A percentile compares a stretch with the other conserved stretches of the same genome.
These are phyloP conservation scores for Eidolon helvum DNA, from an alignment of 2,113 vertebrate species.

Conservation along the genomic window DNA sequence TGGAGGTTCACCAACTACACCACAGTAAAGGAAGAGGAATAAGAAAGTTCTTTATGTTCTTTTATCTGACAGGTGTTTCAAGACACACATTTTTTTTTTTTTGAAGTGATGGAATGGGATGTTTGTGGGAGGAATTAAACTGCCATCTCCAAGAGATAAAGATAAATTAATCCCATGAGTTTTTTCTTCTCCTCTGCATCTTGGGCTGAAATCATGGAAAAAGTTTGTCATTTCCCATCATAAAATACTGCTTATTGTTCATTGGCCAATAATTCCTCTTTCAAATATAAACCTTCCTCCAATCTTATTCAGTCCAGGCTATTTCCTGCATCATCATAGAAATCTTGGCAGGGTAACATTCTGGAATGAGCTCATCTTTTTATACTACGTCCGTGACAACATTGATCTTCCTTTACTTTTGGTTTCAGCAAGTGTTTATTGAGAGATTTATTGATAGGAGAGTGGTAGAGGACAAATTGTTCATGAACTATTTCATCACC, in stretches of 20 bases:
- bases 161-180: background rate
- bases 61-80: slow-evolving; percentile 1
- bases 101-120: background rate
- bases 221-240: background rate
- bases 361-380: slow-evolving; percentile 25
- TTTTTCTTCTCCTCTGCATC: background rate
- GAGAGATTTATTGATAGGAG: slow-evolving; percentile 10
- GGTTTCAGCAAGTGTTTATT: slow-evolving; percentile 38
- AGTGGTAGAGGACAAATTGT: background rate
- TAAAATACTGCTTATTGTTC: background rate
- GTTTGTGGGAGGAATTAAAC: background rate
- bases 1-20: background rate
- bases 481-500: background rate
- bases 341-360: background rate
- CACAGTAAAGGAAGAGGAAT: background rate
- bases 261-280: background rate
- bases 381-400: background rate
- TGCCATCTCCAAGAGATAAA: background rate
- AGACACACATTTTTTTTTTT: background rate
- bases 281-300: background rate
- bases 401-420: slow-evolving; percentile 41
- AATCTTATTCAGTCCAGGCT: background rate
- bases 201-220: slow-evolving; percentile 7
- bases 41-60: background rate
- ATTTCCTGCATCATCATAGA: background rate